phyloP scores from a whole-genome alignment of 2,797 vertebrate species.

The Macropodus opercularis region DNA sequence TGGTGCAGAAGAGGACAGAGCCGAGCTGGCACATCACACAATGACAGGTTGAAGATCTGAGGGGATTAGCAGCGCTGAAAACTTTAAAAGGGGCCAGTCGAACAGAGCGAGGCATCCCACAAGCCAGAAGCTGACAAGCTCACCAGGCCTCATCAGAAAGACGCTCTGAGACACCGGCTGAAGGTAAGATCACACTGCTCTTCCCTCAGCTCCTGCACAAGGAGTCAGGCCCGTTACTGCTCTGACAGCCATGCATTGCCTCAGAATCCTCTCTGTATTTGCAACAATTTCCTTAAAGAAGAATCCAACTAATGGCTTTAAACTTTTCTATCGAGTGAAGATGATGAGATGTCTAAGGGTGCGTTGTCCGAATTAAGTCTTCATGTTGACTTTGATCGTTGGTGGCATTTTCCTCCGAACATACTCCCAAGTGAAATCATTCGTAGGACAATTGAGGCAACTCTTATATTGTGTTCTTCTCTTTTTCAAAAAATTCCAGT shows the following conservation, averaged over 20 bases:
- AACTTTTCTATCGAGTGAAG: too few species aligned
- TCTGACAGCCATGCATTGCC: slow-evolving; percentile 3
- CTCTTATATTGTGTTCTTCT: not conserved
- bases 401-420: not conserved
- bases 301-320: not conserved
- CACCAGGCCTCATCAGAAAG: slow-evolving; percentile 24
- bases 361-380: not conserved
- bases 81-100: slow-evolving; percentile 49
- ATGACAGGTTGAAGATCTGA: slow-evolving; percentile 37
- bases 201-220: slow-evolving; percentile 9
- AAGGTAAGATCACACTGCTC: slow-evolving; percentile 46
- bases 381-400: not conserved
- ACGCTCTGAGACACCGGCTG: slow-evolving; percentile 14
- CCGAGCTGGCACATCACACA: slow-evolving; percentile 27
- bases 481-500: slow-evolving; percentile 5
- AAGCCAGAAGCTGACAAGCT: slow-evolving; percentile 14
- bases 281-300: not conserved
- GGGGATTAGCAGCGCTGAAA: slow-evolving; percentile 53
- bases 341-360: not conserved
- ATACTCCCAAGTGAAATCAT: too few species aligned
- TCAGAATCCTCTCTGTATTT: slow-evolving; percentile 6
- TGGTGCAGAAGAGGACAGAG: slow-evolving; percentile 24
- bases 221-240: not conserved
- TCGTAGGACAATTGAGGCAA: not conserved
- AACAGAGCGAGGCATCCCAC: slow-evolving; percentile 15